Conservation (phyloP, 2,888 invertebrate genomes). For the Drosophila barbarae region DNA sequence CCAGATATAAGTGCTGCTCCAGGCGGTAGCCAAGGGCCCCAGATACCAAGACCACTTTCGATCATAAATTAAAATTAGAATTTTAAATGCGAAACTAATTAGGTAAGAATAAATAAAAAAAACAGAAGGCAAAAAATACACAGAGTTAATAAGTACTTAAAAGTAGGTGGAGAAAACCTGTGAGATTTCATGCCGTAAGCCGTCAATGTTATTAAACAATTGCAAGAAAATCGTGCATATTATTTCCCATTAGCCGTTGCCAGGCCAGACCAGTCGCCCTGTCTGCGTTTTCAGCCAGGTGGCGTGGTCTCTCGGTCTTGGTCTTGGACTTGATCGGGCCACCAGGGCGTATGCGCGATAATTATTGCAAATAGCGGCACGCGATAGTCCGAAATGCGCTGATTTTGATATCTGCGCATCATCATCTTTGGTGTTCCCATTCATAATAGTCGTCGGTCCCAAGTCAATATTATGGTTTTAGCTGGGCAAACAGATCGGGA, state of each 20-base stretch:
- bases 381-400: slow-evolving; percentile 35
- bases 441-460: slow-evolving; percentile 5
- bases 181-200: slow-evolving; percentile 72
- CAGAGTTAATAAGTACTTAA: slow-evolving; percentile 15
- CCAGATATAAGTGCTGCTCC: slow-evolving; percentile 39
- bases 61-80: slow-evolving; percentile 74
- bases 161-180: slow-evolving; percentile 57
- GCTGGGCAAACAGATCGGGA: slow-evolving; percentile 48
- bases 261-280: slow-evolving; percentile 31
- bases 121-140: slow-evolving; percentile 7
- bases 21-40: slow-evolving; percentile 61
- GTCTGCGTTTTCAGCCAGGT: slow-evolving; percentile 35
- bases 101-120: slow-evolving; percentile 30
- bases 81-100: slow-evolving; percentile 70
- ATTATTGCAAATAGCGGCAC: slow-evolving; percentile 36
- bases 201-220: slow-evolving; percentile 47
- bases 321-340: slow-evolving; percentile 5
- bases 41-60: slow-evolving; percentile 59
- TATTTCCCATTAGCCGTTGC: slow-evolving; percentile 53
- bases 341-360: slow-evolving; percentile 53
- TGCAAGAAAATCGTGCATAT: slow-evolving; percentile 67
- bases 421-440: slow-evolving; percentile 32
- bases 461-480: slow-evolving; percentile 69
- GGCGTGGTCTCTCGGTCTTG: slow-evolving; percentile 24
- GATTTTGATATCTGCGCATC: slow-evolving; percentile 32